Evolutionary conservation across 2,888 invertebrate genomes (phyloP), one percentile per base, ranked within the genome.

Genomic region (Hanleya hanleyi): DNA sequence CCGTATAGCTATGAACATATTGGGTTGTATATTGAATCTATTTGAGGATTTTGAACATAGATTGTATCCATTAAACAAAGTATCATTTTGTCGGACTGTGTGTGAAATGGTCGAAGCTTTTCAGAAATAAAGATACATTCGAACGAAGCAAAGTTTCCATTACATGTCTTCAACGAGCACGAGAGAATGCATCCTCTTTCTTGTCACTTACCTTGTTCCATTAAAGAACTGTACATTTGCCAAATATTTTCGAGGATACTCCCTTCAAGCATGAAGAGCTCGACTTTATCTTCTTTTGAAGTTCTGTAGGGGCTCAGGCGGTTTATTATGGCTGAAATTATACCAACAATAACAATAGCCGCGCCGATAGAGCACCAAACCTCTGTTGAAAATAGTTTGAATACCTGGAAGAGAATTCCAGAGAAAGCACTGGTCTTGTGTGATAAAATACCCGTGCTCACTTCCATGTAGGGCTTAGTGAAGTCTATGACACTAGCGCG

Each of bases 191-290:
- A n/a, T n/a, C n/a, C n/a, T n/a, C n/a, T n/a, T n/a, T n/a, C n/a
- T n/a, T n/a, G n/a, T n/a, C n/a, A n/a, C n/a, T n/a, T 57, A 57
- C 57, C 57, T 57, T 57, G 57, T 18, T 57, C 57, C 18, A 57
- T 32, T 32, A 57, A 26, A 29, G 57, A 57, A 57, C 57, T 57
- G 26, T 57, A 57, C 22, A 57, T 26, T 15, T 22, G 29, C 57
- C 57, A 57, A 26, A 57, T 57, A 26, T 57, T 57, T 32, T 57
- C 22, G 22, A 18, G 29, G 5, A 57, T 57, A 32, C 32, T 22
- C 4, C 12, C 32, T 57, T 57, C 57, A 29, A 29, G 29, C 2
- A 47, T 1, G 22, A 22, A 47, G n/a, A 47, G 47, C n/a, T n/a
- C n/a, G n/a, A n/a, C n/a, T n/a, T n/a, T n/a, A n/a, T n/a, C n/a